These are phyloP conservation scores for Rotaria sp. DNA, from an alignment of 2,888 invertebrate species.

Conservation along the genomic window DNA sequence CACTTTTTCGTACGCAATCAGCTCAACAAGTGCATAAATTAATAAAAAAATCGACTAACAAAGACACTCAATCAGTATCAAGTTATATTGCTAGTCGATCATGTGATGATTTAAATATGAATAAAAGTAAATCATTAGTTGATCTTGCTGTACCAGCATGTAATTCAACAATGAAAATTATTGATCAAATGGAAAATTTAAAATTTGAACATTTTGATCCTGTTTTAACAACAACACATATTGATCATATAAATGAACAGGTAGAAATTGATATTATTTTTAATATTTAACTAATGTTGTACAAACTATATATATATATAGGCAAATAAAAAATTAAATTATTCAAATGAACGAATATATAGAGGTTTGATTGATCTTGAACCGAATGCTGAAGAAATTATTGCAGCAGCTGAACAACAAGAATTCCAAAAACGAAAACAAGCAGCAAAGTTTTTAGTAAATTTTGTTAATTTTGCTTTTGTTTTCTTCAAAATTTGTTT, in stretches of 20 bases:
- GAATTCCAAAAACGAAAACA: constrained; percentile 30
- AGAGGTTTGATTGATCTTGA: constrained; percentile 1
- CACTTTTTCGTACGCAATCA: constrained; percentile 1
- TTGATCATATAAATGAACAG: constrained; percentile 2
- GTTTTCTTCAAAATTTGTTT: background rate
- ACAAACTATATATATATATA: background rate
- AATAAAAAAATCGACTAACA: background rate
- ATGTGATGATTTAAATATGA: constrained; percentile 4
- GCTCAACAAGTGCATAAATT: background rate
- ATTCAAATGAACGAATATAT: constrained; percentile 15
- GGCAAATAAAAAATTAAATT: constrained; percentile 29
- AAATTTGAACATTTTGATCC: constrained; percentile 30
- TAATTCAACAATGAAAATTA: constrained; percentile 24
- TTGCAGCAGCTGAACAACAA: constrained; percentile 25
- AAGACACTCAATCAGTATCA: background rate
- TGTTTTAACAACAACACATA: constrained; percentile 10
- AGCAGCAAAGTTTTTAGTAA: constrained; percentile 15
- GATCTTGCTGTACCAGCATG: background rate
- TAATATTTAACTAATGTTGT: too few relatives aligned
- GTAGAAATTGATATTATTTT: background rate
- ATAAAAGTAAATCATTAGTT: background rate
- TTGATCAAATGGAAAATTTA: constrained; percentile 26
- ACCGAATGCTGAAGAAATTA: background rate
- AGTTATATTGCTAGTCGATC: background rate
- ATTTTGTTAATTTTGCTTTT: background rate